Conservation (phyloP, 1,140 invertebrate genomes). For the Zaprionus camerounensis region DNA sequence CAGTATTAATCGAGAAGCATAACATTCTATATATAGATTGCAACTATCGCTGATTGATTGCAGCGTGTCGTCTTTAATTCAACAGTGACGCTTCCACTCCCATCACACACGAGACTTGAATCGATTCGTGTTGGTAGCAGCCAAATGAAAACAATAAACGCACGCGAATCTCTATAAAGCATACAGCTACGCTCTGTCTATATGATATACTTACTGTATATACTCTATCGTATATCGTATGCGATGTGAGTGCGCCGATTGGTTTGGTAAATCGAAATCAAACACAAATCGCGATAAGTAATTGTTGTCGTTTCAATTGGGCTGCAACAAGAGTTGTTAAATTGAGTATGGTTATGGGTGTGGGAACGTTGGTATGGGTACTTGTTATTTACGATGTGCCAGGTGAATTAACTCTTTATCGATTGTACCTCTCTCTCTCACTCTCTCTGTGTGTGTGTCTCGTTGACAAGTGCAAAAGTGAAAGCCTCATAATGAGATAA, state of each 20-base stretch:
- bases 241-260: neutral
- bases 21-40: neutral
- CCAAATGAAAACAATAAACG: constrained; percentile 34
- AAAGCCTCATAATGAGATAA: constrained; percentile 33
- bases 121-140: constrained; percentile 1
- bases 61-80: constrained; percentile 10
- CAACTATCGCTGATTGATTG: constrained; percentile 5
- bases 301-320: constrained; percentile 15
- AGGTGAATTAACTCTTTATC: constrained; percentile 12
- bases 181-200: neutral
- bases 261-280: constrained; percentile 14
- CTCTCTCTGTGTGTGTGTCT: neutral
- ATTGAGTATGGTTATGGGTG: constrained; percentile 5
- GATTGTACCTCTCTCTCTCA: constrained; percentile 5
- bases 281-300: constrained; percentile 37
- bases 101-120: constrained; percentile 15
- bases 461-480: constrained; percentile 16
- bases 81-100: constrained; percentile 10
- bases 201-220: neutral
- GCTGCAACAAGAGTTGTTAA: constrained; percentile 17
- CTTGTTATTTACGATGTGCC: constrained; percentile 34
- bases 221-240: constrained; percentile 7
- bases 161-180: constrained; percentile 35
- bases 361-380: neutral
- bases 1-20: neutral